Evolutionary conservation across 2,888 invertebrate species (phyloP).

Genomic region (Globia sparganii): DNA sequence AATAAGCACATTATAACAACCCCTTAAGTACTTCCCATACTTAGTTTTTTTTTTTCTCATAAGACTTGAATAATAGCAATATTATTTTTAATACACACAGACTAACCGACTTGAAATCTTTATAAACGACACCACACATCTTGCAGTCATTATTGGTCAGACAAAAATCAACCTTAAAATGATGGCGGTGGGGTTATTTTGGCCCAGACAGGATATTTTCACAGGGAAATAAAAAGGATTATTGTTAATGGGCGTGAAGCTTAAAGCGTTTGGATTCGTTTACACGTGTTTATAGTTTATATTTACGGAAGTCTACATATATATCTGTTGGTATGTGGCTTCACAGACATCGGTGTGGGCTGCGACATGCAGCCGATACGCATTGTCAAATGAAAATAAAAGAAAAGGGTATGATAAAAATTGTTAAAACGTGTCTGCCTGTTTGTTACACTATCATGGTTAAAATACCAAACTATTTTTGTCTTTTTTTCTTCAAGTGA

Average conservation of each 20-base stretch:
- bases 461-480: neutral
- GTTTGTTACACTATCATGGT: too few species aligned
- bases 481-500: too few species aligned
- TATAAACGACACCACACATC: slow-evolving; percentile 77
- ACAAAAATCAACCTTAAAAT: slow-evolving; percentile 73
- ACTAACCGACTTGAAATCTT: slow-evolving; percentile 79
- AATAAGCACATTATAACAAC: slow-evolving; percentile 29
- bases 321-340: slow-evolving; percentile 69
- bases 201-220: slow-evolving; percentile 61
- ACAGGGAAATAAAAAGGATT: slow-evolving; percentile 82
- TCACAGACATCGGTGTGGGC: slow-evolving; percentile 47
- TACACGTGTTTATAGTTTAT: slow-evolving; percentile 81
- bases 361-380: neutral
- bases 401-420: neutral
- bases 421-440: neutral
- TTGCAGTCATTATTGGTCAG: slow-evolving; percentile 26
- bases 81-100: slow-evolving; percentile 77
- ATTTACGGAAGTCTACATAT: slow-evolving; percentile 76
- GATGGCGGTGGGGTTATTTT: slow-evolving; percentile 58
- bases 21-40: slow-evolving; percentile 55
- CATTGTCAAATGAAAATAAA: slow-evolving; percentile 27
- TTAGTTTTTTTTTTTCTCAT: slow-evolving; percentile 67
- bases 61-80: slow-evolving; percentile 80
- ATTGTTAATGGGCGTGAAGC: slow-evolving; percentile 81
- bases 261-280: slow-evolving; percentile 75